Base-by-base conservation (phyloP, 2,797 vertebrate genomes). In the Microctenopoma stevenorrisi region DNA sequence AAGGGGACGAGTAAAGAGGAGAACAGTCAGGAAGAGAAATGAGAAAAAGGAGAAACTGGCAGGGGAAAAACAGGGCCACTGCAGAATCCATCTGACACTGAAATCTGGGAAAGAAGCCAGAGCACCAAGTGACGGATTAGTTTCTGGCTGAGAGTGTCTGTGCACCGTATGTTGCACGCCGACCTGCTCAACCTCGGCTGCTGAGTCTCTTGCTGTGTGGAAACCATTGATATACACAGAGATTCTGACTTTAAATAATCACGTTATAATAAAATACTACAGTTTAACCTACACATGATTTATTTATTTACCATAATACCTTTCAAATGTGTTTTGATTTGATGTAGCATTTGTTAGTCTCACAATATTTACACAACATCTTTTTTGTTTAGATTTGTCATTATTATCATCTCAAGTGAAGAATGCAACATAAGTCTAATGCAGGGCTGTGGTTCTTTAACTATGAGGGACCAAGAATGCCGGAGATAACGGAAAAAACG, bases 21-120 rank as follows among this genome's bases (percentile, higher is more conserved):
- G 18, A 44, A 57, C 1, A 50, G 38, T 2, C 61, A 37, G 13
- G 18, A 44, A 57, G 7, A 12, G 10, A 44, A 42, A 68, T 0
- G 5, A n/a, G 35, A 22, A 50, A 33, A 59, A 0, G 9, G 18
- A 62, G 42, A 68, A 57, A 50, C 1, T 22, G 60, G 67, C 37
- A 49, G 25, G 51, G 38, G 46, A 30, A 72, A 62, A 60, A n/a
- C 47, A 59, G 63, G 55, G 12, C 40, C 65, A 43, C 16, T 52
- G 50, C 64, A 51, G 64, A 37, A 76, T 69, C 68, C 72, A 73
- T 81, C 74, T 43, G 74, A 80, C 56, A 35, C 55, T 58, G 62
- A 59, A 74, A 50, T 81, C 79, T 84, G 79, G 78, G 83, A 83
- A 52, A 48, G 54, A 55, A 13, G 79, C 85, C 83, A 84, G 74